These are phyloP conservation scores for Neodontobutis hainanensis DNA, from an alignment of 2,113 vertebrate species.

Conservation along the genomic window DNA sequence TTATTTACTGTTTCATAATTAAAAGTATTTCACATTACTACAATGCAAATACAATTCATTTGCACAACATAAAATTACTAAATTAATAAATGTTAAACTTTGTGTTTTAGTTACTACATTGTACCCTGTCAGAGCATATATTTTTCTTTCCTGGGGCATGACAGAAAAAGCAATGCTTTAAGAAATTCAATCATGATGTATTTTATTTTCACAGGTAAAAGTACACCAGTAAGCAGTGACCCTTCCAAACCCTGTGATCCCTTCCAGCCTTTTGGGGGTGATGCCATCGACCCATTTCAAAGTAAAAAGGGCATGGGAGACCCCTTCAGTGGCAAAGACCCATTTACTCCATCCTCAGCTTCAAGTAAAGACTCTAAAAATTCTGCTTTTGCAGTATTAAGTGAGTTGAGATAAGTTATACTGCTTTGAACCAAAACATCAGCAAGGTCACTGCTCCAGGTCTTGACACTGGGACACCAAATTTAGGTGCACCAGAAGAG, in stretches of 20 bases:
- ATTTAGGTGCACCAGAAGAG: too few species aligned
- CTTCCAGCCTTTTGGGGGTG: conserved; percentile 91
- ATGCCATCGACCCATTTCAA: conserved; percentile 89
- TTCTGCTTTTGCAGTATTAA: conserved; percentile 91
- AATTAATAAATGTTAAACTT: too few species aligned
- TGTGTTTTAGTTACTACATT: too few species aligned
- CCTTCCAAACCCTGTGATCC: conserved; percentile 89
- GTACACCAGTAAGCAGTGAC: conserved; percentile 90
- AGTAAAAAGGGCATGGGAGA: conserved; percentile 92
- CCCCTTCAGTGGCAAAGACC: conserved; percentile 98
- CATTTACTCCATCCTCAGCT: conserved; percentile 85
- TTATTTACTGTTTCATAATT: too few species aligned
- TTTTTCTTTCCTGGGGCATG: neutral
- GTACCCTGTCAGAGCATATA: too few species aligned
- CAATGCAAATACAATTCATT: too few species aligned
- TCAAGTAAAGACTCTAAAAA: conserved; percentile 90
- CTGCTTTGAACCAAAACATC: too few species aligned
- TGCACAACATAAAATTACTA: too few species aligned
- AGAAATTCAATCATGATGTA: conserved; percentile 14
- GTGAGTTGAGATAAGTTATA: conserved; percentile 91
- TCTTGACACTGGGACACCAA: conserved; percentile 9
- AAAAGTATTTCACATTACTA: too few species aligned
- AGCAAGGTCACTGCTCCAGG: conserved; percentile 59
- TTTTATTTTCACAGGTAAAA: conserved; percentile 88
- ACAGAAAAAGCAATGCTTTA: neutral